Evolutionary conservation across 2,797 vertebrate species (phyloP).

Genomic region (Tympanoctomys barrerae): DNA sequence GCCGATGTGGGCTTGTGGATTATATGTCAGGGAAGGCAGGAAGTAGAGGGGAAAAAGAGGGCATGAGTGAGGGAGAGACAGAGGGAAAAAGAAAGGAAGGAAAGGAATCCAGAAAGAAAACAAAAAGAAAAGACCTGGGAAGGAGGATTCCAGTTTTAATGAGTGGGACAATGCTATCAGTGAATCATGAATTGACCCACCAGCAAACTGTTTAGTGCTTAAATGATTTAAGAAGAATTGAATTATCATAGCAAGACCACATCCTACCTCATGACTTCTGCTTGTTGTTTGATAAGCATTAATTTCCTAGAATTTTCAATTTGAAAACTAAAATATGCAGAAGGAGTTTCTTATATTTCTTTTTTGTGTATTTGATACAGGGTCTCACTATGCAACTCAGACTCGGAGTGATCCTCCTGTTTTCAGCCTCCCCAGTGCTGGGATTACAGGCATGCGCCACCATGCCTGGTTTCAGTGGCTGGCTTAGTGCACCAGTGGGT

Average conservation of each 20-base stretch:
- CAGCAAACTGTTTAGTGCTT: neutral
- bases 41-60: too few species aligned
- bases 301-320: neutral
- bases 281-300: neutral
- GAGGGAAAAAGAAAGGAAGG: neutral
- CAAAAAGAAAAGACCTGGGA: too few species aligned
- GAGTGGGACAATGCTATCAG: fast-evolving
- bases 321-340: neutral
- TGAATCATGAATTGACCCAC: too few species aligned
- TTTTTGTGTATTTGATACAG: too few species aligned
- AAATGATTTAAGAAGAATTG: neutral
- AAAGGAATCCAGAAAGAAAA: neutral
- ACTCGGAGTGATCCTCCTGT: too few species aligned
- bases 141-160: neutral
- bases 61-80: neutral
- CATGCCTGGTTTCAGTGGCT: too few species aligned
- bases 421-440: too few species aligned
- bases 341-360: neutral
- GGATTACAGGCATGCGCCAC: too few species aligned
- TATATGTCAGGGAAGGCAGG: neutral
- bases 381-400: too few species aligned
- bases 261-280: neutral
- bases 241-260: neutral
- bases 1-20: neutral
- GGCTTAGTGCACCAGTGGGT: too few species aligned